These are phyloP conservation scores for Dicyrtoma fusca DNA, from an alignment of 2,888 invertebrate species.

Conservation along the genomic window DNA sequence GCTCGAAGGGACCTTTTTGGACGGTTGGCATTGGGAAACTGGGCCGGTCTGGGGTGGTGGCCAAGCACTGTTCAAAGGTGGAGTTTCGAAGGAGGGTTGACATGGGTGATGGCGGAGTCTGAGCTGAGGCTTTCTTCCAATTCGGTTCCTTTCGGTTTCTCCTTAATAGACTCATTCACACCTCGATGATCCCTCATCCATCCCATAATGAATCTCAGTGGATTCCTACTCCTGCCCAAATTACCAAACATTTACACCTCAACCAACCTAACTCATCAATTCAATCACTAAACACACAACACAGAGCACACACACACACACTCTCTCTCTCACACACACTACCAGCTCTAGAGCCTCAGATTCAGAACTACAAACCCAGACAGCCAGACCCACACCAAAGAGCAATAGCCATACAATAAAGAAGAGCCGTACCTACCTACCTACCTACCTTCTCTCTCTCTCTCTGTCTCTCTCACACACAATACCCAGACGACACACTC, in stretches of 20 bases:
- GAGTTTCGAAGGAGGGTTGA: neutral
- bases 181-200: constrained; percentile 46
- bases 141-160: constrained; percentile 22
- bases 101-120: constrained; percentile 18
- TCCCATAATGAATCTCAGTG: constrained; percentile 34
- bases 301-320: constrained; percentile 13
- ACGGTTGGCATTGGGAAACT: neutral
- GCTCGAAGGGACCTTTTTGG: neutral
- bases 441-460: no score
- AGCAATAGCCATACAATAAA: no score
- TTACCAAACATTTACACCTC: constrained; percentile 38
- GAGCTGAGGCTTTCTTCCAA: constrained; percentile 15
- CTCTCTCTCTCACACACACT: neutral
- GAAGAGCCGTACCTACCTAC: no score
- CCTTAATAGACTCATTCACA: constrained; percentile 56
- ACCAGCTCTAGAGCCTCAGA: no score
- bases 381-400: no score
- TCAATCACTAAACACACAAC: constrained; percentile 26
- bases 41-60: neutral
- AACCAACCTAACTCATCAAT: constrained; percentile 30
- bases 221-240: constrained; percentile 31
- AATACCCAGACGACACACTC: neutral
- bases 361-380: no score
- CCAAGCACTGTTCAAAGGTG: no score
- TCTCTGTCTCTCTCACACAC: neutral